Evolutionary conservation across 2,113 vertebrate species (phyloP).

Genomic region (Microcebus ravelobensis): DNA sequence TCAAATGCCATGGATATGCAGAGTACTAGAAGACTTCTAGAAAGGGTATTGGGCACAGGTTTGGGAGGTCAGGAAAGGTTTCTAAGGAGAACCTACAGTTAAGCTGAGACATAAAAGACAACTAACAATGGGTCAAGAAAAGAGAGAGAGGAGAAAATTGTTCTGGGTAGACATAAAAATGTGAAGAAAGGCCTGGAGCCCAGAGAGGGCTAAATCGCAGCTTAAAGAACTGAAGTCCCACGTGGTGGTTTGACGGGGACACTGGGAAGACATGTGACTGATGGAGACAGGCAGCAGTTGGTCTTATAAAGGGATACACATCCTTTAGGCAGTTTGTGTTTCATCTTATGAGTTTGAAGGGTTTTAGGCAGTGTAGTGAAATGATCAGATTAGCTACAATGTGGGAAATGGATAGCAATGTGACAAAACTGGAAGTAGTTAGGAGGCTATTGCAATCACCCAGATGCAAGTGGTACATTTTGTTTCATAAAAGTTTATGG

Average conservation of each 20-base stretch:
- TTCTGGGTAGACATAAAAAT: not conserved
- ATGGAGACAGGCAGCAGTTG: not conserved
- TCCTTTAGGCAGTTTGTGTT: not conserved
- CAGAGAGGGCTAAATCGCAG: not conserved
- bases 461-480: not conserved
- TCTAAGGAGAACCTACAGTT: not conserved
- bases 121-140: not conserved
- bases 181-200: not conserved
- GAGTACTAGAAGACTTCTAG: not conserved
- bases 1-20: not conserved
- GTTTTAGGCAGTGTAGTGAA: not conserved
- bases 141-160: not conserved
- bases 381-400: not conserved
- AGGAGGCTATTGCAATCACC: not conserved
- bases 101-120: not conserved
- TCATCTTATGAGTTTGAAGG: not conserved
- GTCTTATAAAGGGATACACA: not conserved
- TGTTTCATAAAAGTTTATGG: not conserved
- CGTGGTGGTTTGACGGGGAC: not conserved
- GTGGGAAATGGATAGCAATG: not conserved
- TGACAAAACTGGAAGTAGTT: not conserved
- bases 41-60: not conserved
- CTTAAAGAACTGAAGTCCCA: not conserved
- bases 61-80: not conserved
- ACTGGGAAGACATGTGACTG: not conserved